Base-by-base conservation (phyloP, 2,797 vertebrate genomes). In the Potorous gilbertii region DNA sequence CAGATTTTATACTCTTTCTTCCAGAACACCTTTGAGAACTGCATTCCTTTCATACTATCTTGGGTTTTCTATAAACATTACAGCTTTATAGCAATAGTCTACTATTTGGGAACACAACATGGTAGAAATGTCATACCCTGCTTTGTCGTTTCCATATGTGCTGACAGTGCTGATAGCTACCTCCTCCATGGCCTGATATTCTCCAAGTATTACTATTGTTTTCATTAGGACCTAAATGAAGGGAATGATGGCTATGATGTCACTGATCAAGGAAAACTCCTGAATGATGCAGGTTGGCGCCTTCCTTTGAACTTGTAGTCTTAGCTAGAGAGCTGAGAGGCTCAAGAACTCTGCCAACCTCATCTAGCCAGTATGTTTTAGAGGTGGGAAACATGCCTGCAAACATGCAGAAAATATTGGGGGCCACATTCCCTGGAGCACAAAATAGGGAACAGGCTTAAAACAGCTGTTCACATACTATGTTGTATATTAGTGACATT, bases 21-120 rank as follows among this genome's bases (percentile, higher is more conserved):
- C 14, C 62, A 74, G 62, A 74, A 5, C 34, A 74, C n/a, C 62
- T 74, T n/a, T 16, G 31, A 34, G 31, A 34, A 13, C 10, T 93
- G 54, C 55, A 92, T 91, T 95, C 4, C 91, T 46, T 92, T 96
- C 90, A 94, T 13, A 57, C 50, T 90, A 31, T 62, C 18, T 5
- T 93, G 94, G 93, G 12, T 93, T 97, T 97, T n/a, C 54, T 27
- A n/a, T 81, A 13, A 93, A 92, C 27, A 89, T 52, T 46, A 55
- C 0, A 0, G 24, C 50, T 59, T 52, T 24, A 14, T n/a, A 40
- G 62, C 21, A 16, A 74, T 74, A 14, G 5, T 28, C 16, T 40
- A 74, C 5, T 16, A 40, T 74, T 18, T n/a, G 40, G 62, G 62
- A 74, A 40, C 34, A 74, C 34, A 18, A 6, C 62, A 18, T 40